These are phyloP conservation scores for Podarcis lilfordi DNA, from an alignment of 2,797 vertebrate species.

Conservation along the genomic window DNA sequence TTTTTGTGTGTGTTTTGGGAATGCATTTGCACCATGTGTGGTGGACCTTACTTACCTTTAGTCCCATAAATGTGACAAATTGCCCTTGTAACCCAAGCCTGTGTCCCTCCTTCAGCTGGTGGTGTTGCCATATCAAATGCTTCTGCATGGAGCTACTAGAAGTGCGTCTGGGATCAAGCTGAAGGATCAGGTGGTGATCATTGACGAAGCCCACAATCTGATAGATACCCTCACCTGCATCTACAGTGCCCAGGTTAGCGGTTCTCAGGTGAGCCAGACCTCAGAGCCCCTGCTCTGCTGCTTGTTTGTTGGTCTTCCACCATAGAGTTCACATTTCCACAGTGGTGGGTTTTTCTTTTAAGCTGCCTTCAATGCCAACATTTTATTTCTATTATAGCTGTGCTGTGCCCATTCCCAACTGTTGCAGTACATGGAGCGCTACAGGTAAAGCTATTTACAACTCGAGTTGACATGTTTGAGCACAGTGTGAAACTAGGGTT, in stretches of 20 bases:
- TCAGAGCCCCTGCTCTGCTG: background rate
- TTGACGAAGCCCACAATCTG: slow-evolving; percentile 97
- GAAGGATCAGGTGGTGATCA: slow-evolving; percentile 92
- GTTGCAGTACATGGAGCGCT: slow-evolving; percentile 90
- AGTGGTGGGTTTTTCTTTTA: background rate
- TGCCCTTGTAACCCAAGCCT: background rate
- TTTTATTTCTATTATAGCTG: slow-evolving; percentile 77
- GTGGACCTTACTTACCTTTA: background rate
- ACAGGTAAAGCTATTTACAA: slow-evolving; percentile 80
- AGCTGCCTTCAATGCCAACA: background rate
- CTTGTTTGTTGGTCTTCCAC: background rate
- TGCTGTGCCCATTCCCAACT: slow-evolving; percentile 94
- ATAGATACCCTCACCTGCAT: slow-evolving; percentile 93
- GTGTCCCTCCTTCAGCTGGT: slow-evolving; percentile 83
- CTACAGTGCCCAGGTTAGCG: slow-evolving; percentile 88
- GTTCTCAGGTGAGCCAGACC: slow-evolving; percentile 86
- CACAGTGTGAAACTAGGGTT: background rate
- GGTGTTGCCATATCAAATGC: slow-evolving; percentile 95
- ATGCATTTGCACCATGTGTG: background rate
- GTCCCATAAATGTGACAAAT: background rate
- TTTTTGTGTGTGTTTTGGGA: background rate
- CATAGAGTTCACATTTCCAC: background rate
- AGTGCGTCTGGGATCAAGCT: slow-evolving; percentile 90
- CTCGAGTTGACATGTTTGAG: background rate
- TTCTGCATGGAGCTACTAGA: slow-evolving; percentile 91